Evolutionary conservation across 2,797 vertebrate species (phyloP).

Genomic region (Chiroxiphia lanceolata): DNA sequence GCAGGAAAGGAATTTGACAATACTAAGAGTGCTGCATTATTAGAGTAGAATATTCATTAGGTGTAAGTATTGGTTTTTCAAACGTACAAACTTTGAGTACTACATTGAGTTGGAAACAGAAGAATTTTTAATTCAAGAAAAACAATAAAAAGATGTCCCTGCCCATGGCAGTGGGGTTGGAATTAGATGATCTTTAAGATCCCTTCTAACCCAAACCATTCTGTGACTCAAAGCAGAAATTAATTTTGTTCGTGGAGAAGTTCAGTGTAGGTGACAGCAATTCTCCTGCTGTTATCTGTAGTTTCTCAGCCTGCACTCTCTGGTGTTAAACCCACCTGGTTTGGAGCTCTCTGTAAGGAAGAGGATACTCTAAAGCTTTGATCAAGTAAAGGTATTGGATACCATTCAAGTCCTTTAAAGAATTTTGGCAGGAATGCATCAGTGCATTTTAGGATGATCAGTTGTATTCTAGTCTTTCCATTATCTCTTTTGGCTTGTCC

Average conservation of each 20-base stretch:
- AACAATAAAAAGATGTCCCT: neutral
- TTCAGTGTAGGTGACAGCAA: neutral
- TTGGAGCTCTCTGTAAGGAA: neutral
- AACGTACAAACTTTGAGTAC: neutral
- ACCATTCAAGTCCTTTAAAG: neutral
- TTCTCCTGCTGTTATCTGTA: neutral
- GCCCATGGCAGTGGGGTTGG: neutral
- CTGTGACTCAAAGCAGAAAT: neutral
- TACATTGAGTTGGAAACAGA: neutral
- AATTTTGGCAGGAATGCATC: neutral
- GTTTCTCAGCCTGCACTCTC: neutral
- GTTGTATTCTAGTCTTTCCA: neutral
- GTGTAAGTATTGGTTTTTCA: conserved; percentile 56
- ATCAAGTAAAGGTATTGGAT: neutral
- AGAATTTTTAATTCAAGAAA: neutral
- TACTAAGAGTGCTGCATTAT: conserved; percentile 76
- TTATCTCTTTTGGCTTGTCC: neutral
- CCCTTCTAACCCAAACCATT: neutral
- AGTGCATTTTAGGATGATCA: neutral
- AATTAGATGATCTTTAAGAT: neutral
- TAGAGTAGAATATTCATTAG: conserved; percentile 77
- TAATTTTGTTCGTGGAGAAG: neutral
- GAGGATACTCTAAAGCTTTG: neutral
- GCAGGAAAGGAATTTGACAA: neutral
- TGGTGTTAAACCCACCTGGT: neutral